A percentile compares a stretch with the other conserved stretches of the same genome.
These are phyloP conservation scores for Cenopis cana DNA, from an alignment of 2,888 invertebrate species.

Conservation along the genomic window DNA sequence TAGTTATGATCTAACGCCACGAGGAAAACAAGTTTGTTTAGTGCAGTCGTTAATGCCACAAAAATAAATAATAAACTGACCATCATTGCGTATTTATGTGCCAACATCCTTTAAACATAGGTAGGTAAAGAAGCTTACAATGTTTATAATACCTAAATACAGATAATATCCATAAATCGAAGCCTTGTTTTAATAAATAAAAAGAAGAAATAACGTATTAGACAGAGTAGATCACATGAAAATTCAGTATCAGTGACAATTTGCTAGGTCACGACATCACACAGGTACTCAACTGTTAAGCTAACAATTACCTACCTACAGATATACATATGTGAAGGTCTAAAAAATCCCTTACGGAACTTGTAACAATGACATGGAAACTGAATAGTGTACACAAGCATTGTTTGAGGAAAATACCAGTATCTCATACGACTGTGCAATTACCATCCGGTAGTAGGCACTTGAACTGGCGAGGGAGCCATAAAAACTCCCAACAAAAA, in stretches of 20 bases:
- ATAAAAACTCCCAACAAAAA: slow-evolving; percentile 15
- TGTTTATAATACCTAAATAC: no score
- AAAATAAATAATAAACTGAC: neutral
- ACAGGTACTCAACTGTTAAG: no score
- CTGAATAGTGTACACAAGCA: neutral
- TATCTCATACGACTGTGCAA: slow-evolving; percentile 8
- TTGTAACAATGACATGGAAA: neutral
- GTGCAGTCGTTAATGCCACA: neutral
- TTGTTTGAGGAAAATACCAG: slow-evolving; percentile 31
- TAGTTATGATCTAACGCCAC: neutral
- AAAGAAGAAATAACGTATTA: no score
- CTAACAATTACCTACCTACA: no score
- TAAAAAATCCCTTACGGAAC: neutral
- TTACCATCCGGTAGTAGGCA: slow-evolving; percentile 12
- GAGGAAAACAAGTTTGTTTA: no score
- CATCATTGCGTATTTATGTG: neutral
- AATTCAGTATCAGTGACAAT: no score
- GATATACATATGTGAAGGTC: neutral
- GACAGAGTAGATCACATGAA: no score
- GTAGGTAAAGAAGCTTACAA: no score
- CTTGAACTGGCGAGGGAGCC: neutral
- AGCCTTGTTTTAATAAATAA: no score
- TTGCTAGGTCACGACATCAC: no score
- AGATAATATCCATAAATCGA: no score
- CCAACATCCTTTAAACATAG: neutral